Base-by-base conservation (phyloP, 1,140 invertebrate species). In the Oncopodura yosiiana region DNA sequence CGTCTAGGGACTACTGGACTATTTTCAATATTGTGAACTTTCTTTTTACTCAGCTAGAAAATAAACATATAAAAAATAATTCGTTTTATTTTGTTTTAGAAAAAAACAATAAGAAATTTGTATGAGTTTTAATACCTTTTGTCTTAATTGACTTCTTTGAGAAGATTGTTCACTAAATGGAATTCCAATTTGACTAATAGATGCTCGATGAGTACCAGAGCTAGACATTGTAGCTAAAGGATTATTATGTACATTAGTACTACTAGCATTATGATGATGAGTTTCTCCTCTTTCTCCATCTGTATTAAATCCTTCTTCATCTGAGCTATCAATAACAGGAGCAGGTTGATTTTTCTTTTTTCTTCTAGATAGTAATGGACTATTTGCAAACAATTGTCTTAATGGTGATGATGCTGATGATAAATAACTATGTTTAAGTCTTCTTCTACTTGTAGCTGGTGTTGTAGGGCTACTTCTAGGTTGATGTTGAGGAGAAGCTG, bases 101-200 rank as follows among this genome's bases (percentile, higher is more conserved):
- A 29, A 19, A n/a, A 6, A 21, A 29, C 12, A 12, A 51, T 30
- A 26, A 8, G 6, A 9, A 45, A 11, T 45, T 27, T 11, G 43
- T 45, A 45, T 9, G 6, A 4, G 11, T 45, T 18, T 51, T 50
- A 49, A 60, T 69, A 93, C 90, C 81, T 94, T 94, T 69, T 94
- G 90, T 62, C 87, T 79, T 29, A 94, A 76, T 66, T 94, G 90
- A 34, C 87, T 86, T 73, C 94, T 94, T 69, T 95, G 92, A 69
- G 94, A 94, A 43, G 85, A 90, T 73, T 95, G 90, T 50, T 94
- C 86, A 55, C 81, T 80, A 67, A 89, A 94, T 70, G 46, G 30
- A 11, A 37, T 49, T 5, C 24, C 39, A 41, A 30, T 53, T 18
- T 12, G 12, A 23, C 6, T 21, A 8, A 21, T 14, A 12, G 19